Base-by-base conservation (phyloP, 1,140 invertebrate genomes). In the Ceratina japonica region DNA sequence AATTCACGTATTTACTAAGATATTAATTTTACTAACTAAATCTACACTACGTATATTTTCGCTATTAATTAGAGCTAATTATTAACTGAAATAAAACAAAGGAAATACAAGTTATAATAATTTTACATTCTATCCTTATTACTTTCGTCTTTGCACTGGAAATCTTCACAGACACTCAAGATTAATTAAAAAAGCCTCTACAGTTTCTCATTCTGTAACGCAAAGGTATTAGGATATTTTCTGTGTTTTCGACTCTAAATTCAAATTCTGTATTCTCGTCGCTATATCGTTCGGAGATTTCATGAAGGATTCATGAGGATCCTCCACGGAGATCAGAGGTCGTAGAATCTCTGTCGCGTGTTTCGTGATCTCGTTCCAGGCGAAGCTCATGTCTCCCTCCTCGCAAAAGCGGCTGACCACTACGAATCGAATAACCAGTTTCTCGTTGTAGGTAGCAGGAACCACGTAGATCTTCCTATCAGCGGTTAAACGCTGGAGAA, bases 381-480 rank as follows among this genome's bases (percentile, higher is more conserved):
- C 96, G 84, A 94, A 96, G 3, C 95, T 91, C 37, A 99, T 94
- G 88, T 99, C 97, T 44, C 94, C 91, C 20, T 93, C 93, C 56
- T 94, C 94, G 0, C 95, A 95, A 24, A 94, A 90, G 70, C 95
- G 93, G 56, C 96, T 96, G 89, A 97, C 98, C 0, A 99, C 91
- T 0, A 95, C 96, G 86, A 98, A 97, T 71, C 98, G 93, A 12
- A 98, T 94, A 18, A 98, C 95, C 80, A 95, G 95, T 83, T 94
- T 94, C 8, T 93, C 94, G 7, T 92, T 91, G 72, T 95, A 94
- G 51, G 93, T 95, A 0, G 96, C 96, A 2, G 97, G 95, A 0
- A 98, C 95, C 86, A 99, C 93, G 89, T 97, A 98, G 59, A 99
- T 95, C 79, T 96, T 94, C 84, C 96, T 96, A 74, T 96, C 95